A percentile compares a stretch with the other conserved stretches of the same genome.
Evolutionary conservation across 2,113 vertebrate genomes (phyloP).

Genomic region (Speoplatyrhinus poulsoni): DNA sequence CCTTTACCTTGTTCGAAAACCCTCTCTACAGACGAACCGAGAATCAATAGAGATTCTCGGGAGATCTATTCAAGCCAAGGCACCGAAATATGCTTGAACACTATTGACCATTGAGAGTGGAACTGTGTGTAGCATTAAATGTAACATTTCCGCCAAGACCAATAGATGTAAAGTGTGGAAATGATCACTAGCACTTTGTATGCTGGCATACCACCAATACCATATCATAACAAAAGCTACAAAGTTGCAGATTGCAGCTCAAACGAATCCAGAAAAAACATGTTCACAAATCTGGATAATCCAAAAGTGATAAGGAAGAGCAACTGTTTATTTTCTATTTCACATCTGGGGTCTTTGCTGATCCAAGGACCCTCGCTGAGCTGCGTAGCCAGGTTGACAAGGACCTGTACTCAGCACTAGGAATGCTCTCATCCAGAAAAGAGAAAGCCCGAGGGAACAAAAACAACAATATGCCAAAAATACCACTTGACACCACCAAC

Average conservation of each 20-base stretch:
- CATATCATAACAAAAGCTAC: too few relatives aligned
- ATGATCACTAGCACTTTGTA: too few relatives aligned
- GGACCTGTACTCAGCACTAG: conserved; percentile 78
- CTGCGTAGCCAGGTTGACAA: conserved; percentile 70
- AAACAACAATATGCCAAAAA: conserved; percentile 65
- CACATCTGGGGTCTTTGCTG: conserved; percentile 62
- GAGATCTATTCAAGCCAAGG: too few relatives aligned
- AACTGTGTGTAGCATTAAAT: too few relatives aligned
- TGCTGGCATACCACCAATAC: too few relatives aligned
- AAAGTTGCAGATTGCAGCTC: too few relatives aligned
- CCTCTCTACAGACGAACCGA: conserved; percentile 38
- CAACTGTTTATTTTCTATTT: neutral
- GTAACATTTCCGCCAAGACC: too few relatives aligned
- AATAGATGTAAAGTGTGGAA: too few relatives aligned
- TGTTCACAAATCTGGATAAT: too few relatives aligned
- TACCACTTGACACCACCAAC: conserved; percentile 51
- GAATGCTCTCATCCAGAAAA: conserved; percentile 80
- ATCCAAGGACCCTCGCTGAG: conserved; percentile 61
- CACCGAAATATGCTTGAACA: too few relatives aligned
- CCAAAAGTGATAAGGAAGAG: neutral
- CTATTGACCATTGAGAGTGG: too few relatives aligned
- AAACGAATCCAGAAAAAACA: too few relatives aligned
- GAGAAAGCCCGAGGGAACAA: conserved; percentile 76
- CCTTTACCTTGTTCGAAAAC: conserved; percentile 36
- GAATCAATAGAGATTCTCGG: conserved; percentile 44